Evolutionary conservation across 2,113 vertebrate genomes (phyloP), one percentile per base, ranked within the genome.

Genomic region (Manacus vitellinus): DNA sequence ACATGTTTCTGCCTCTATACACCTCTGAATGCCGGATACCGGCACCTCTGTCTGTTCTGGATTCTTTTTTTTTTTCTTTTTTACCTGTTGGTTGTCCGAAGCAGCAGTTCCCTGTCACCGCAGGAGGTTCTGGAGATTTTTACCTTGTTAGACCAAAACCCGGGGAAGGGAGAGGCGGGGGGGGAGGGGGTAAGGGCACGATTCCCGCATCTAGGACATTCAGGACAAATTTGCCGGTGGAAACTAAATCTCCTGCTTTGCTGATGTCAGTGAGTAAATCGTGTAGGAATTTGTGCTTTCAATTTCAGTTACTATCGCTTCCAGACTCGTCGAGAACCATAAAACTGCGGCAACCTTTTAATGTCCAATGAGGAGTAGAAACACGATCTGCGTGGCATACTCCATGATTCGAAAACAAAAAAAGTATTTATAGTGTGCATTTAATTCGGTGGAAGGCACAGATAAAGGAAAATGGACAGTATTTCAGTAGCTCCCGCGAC

Each of bases 121-220:
- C 46, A 39, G 24, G 35, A 83, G 21, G 28, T 28, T 92, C n/a
- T 46, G 62, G 39, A 66, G 47, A 51, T 33, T 58, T 52, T 70
- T 71, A 43, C 20, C 14, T 79, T 28, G 12, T 46, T 85, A 75
- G 20, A 74, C 31, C 24, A 81, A 95, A 95, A 66, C 4, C 10
- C 8, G 14, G 5, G 10, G 23, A 23, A 31, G 18, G 1, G 6
- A 11, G 15, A 1, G 2, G 4, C 1, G 10, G 3, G 14, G 3
- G 3, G 15, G 19, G 3, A 9, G n/a, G 4, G 6, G 5, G 18
- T 5, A 23, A 41, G 28, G 21, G 14, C 16, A 27, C 4, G 2
- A 59, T 66, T 84, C 43, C 23, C 2, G 0, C 12, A 66, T n/a
- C 25, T 51, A 25, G 33, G 17, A n/a, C 10, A 52, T 47, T 83